These are phyloP conservation scores for Mystacornis crossleyi DNA, from an alignment of 2,113 vertebrate genomes.

Conservation along the genomic window DNA sequence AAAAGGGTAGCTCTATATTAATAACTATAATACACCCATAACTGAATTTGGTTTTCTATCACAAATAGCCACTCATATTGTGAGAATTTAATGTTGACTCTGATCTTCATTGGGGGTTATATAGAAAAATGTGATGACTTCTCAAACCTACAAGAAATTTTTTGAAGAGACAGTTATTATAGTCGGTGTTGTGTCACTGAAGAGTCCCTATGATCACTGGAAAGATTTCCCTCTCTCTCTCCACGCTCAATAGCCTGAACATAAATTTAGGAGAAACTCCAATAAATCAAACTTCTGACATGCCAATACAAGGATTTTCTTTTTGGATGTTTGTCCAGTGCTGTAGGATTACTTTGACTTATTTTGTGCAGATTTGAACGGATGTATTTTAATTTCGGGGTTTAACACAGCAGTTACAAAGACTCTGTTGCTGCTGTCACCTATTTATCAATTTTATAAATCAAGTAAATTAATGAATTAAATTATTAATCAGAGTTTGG, in stretches of 20 bases:
- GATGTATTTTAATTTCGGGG: slow-evolving; percentile 3
- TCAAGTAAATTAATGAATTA: neutral
- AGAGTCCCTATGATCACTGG: neutral
- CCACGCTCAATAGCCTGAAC: neutral
- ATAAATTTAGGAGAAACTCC: neutral
- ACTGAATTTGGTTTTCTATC: neutral
- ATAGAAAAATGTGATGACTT: neutral
- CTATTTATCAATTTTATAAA: neutral
- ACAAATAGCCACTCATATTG: neutral
- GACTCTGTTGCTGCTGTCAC: neutral
- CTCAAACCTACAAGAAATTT: neutral
- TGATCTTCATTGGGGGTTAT: neutral
- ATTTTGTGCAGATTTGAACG: neutral
- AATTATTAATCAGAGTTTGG: neutral
- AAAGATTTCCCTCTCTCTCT: neutral
- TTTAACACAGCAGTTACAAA: neutral
- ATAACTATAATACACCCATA: neutral
- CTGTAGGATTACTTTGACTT: slow-evolving; percentile 5
- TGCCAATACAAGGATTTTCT: neutral
- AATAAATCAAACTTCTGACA: neutral
- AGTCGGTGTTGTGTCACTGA: neutral
- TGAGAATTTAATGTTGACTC: neutral
- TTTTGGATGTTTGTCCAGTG: neutral
- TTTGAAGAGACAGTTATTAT: neutral
- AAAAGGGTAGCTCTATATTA: neutral